Base-by-base conservation (phyloP, 2,888 invertebrate genomes). In the Latrodectus elegans region DNA sequence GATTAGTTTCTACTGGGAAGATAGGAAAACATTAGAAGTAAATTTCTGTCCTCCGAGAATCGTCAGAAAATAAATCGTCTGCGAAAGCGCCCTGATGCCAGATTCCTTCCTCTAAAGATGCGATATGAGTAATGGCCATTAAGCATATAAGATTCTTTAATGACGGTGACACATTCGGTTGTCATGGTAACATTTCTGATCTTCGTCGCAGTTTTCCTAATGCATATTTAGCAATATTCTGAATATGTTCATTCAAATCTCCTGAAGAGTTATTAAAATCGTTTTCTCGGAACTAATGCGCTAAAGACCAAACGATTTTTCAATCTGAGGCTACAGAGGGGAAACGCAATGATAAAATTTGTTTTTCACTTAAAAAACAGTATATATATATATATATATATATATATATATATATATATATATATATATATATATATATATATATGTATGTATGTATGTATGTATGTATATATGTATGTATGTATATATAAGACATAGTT, bases 191-290 rank as follows among this genome's bases (percentile, higher is more conserved):
- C 11, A 17, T 64, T 14, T 9, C 49, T 51, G 12, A 38, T 49
- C 38, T 71, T 15, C 12, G 68, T 22, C 4, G 17, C 17, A 53
- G 67, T 53, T 74, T 81, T 67, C 52, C 73, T 65, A 73, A 81
- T 81, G 81, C 81, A 81, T 81, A 81, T 81, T 81, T 81, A 74
- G 65, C 53, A 73, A 67, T 51, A 74, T 38, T 4, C 38, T 38
- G 38, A 38, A 38, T 38, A 38, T 38, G 38, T 38, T 38, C 38
- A 38, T 38, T 38, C 38, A 38, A 38, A 38, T 38, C 38, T 38
- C 6, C 38, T 38, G 38, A 1, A 38, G 38, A 38, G 38, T 38
- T 38, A 38, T 52, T 68, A 4, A 65, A 60, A 60, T 64, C 53
- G 72, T 64, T 68, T 80, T 64, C 64, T n/a, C 12, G 76, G 60